Evolutionary conservation across 2,888 invertebrate species (phyloP).

Genomic region (Callyntrura sp.): DNA sequence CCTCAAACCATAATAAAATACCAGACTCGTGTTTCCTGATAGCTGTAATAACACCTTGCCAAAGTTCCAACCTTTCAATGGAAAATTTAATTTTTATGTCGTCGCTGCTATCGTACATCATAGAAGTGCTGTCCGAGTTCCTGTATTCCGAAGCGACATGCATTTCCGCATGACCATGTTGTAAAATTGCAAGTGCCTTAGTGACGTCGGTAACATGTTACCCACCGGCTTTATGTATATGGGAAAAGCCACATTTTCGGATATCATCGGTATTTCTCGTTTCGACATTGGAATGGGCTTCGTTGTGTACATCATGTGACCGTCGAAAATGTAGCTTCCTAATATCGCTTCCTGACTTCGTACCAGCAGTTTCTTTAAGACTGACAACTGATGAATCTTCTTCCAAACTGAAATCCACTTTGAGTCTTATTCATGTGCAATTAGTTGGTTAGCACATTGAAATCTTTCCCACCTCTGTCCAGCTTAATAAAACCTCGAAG

Average conservation of each 20-base stretch:
- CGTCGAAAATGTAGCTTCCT: constrained; percentile 90
- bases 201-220: constrained; percentile 72
- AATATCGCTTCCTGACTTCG: constrained; percentile 87
- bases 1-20: constrained; percentile 92
- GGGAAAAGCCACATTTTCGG: neutral
- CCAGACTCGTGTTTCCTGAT: constrained; percentile 93
- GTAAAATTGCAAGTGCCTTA: constrained; percentile 88
- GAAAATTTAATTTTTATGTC: constrained; percentile 86
- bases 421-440: constrained; percentile 78
- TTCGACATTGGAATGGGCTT: constrained; percentile 84
- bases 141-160: constrained; percentile 85
- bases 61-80: constrained; percentile 90
- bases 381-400: constrained; percentile 89
- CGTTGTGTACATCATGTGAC: constrained; percentile 89
- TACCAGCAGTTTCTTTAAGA: constrained; percentile 88
- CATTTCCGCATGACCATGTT: constrained; percentile 92
- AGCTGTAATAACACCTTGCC: constrained; percentile 93
- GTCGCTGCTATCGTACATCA: constrained; percentile 74
- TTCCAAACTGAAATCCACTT: constrained; percentile 90
- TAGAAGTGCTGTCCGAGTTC: constrained; percentile 82
- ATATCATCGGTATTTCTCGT: no score
- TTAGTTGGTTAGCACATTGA: constrained; percentile 79
- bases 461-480: constrained; percentile 67
- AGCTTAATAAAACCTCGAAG: constrained; percentile 49
- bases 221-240: constrained; percentile 80